A percentile compares a stretch with the other conserved stretches of the same genome.
Conservation (phyloP, 2,113 vertebrate species). For the Hylia prasina region DNA sequence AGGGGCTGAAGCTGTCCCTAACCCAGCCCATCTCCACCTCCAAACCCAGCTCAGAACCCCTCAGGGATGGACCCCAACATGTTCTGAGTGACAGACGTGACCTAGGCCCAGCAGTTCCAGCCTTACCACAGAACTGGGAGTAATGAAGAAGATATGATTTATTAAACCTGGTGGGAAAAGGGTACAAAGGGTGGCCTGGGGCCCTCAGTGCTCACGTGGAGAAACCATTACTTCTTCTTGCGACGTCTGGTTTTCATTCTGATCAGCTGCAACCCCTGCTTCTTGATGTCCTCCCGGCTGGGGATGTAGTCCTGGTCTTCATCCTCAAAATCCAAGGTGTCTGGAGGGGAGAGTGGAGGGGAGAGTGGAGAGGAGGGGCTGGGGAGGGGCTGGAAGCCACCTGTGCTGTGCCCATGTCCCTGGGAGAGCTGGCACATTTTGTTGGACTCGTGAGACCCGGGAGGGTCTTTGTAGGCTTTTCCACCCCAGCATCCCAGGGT, state of each 20-base stretch:
- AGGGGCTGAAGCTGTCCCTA: neutral
- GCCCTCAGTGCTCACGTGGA: neutral
- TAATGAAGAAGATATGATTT: neutral
- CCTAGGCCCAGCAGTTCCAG: neutral
- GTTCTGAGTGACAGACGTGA: neutral
- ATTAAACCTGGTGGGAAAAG: neutral
- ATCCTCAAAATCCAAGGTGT: neutral
- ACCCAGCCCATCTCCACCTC: neutral
- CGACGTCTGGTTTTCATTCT: neutral
- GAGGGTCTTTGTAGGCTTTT: accelerated
- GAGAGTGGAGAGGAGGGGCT: neutral
- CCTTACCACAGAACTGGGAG: neutral
- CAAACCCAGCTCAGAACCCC: neutral
- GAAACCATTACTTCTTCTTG: neutral
- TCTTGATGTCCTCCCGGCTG: neutral
- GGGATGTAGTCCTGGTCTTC: neutral
- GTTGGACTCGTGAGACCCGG: accelerated
- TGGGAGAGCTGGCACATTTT: neutral
- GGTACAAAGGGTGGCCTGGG: neutral
- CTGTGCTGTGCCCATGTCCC: neutral
- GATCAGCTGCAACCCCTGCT: neutral
- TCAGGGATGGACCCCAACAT: accelerated
- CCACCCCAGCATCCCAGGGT: neutral
- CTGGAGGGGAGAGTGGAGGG: neutral
- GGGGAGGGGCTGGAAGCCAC: too few relatives aligned